phyloP scores from a whole-genome alignment of 2,113 vertebrate genomes.

The Aspiorhynchus laticeps region DNA sequence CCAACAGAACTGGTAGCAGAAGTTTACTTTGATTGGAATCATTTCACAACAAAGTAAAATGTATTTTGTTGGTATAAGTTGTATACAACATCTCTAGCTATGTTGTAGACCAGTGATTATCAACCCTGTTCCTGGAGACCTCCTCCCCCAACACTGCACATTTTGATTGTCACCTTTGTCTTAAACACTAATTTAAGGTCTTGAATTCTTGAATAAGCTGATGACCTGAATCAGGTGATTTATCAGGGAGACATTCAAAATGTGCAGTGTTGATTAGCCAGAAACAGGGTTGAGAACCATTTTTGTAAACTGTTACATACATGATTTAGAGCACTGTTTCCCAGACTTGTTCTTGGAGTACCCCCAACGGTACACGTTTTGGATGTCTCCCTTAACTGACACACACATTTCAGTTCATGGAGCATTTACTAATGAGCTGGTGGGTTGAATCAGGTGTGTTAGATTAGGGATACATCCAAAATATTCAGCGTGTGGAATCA shows the following conservation, averaged over 20 bases:
- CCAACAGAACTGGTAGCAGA: neutral
- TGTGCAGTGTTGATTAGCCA: neutral
- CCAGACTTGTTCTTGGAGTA: neutral
- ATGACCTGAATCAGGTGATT: neutral
- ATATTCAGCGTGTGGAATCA: neutral
- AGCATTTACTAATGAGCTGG: neutral
- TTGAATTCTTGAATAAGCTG: neutral
- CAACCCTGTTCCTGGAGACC: neutral
- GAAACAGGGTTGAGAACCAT: neutral
- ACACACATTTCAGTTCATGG: neutral
- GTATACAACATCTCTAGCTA: neutral
- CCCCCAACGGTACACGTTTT: neutral
- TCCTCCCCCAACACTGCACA: no score
- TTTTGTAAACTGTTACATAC: neutral
- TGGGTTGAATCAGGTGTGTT: neutral
- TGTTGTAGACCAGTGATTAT: neutral
- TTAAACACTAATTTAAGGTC: neutral
- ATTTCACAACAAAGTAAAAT: neutral
- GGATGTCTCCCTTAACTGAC: neutral
- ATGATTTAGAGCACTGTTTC: neutral
- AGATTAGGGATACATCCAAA: neutral
- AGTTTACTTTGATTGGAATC: neutral
- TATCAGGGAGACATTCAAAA: neutral
- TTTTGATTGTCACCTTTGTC: no score
- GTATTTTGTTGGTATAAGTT: neutral